Evolutionary conservation across 1,140 invertebrate genomes (phyloP), one percentile per base, ranked within the genome.

Genomic region (Drosophila chauvacae): DNA sequence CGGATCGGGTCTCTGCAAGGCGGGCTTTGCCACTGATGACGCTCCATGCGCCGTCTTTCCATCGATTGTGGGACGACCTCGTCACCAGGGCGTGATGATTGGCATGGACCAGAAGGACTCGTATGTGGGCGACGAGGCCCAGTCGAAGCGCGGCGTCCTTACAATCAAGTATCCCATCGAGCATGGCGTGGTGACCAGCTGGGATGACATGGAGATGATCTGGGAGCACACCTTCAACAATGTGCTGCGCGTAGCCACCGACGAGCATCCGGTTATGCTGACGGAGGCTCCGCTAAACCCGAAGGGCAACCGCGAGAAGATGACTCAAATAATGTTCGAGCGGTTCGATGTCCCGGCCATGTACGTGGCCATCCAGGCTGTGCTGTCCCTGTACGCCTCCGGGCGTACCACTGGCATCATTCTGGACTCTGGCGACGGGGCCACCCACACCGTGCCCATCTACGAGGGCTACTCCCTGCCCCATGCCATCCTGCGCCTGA

Each of bases 401-500:
- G 53, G 53, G 1, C 53, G 53, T 0, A 56, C 53, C 20, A 56
- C 53, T 35, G 53, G 53, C 2, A 26, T 56, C 14, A 39, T 56
- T 4, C 14, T 56, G 53, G 53, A 56, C 35, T 56, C 35, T 16
- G 53, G 53, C 0, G 53, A 56, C 3, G 53, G 53, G 9, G 53
- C 53, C 53, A 37, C 53, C 14, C 53, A 56, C 35, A 56, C 53
- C 2, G 53, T 56, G 35, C 53, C 53, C 53, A 56, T 56, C 53
- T 56, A 56, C 14, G 53, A 56, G 35, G 53, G 53, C 20, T 56
- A n/a, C 53, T 56, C 35, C 35, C 20, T 56, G 53, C 35, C 53
- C 2, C 53, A 56, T 26, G 35, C 53, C 35, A n/a, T 56, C 5
- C 9, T 56, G 20, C 35, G 53, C 4, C 20, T 56, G 5, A 56